Conservation (phyloP, 2,113 vertebrate genomes). For the Aegotheles bennettii region DNA sequence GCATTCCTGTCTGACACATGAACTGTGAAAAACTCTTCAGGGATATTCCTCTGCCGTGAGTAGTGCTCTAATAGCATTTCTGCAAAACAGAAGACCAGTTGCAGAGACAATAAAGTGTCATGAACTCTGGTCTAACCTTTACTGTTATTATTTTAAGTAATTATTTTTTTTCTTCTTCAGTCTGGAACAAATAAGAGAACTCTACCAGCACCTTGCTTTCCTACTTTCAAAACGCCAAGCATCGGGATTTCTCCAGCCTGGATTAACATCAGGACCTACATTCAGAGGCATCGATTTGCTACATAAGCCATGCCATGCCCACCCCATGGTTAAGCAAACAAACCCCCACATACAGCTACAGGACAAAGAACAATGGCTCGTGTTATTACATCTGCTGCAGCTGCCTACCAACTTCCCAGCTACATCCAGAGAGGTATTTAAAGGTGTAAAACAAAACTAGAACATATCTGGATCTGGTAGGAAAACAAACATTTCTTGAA, state of each 20-base stretch:
- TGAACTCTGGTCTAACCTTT: not conserved
- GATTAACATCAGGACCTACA: not conserved
- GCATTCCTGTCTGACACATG: slow-evolving; percentile 64
- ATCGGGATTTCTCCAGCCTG: not conserved
- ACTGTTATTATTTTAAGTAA: not conserved
- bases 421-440: not conserved
- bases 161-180: not conserved
- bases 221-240: not conserved
- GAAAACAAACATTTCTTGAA: slow-evolving; percentile 1
- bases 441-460: not conserved
- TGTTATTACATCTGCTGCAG: not conserved
- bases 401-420: not conserved
- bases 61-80: not conserved
- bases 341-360: not conserved
- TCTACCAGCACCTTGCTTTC: not conserved
- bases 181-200: not conserved
- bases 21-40: slow-evolving; percentile 49
- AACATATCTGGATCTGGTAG: not conserved
- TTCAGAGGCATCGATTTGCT: not conserved
- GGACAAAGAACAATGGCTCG: not conserved
- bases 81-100: not conserved
- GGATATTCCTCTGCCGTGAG: slow-evolving; percentile 20
- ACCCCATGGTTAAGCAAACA: not conserved
- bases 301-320: not conserved
- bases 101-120: not conserved